Base-by-base conservation (phyloP, 2,888 invertebrate genomes). In the Nebria salina region DNA sequence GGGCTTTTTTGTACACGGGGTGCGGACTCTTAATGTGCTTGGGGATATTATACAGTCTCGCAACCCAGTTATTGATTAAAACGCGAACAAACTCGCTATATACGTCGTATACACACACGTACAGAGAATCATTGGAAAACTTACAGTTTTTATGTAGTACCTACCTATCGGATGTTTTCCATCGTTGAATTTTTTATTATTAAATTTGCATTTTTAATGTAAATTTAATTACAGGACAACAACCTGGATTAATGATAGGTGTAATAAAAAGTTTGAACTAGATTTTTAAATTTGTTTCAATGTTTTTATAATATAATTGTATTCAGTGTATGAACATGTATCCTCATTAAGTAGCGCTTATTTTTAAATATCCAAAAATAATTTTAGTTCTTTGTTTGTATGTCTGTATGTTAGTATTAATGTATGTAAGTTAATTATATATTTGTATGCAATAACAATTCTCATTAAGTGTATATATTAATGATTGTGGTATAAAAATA, bases 31-130 rank as follows among this genome's bases (percentile, higher is more conserved):
- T 70, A 70, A 70, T 70, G 70, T 34, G 70, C 70, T 70, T 11
- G 13, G 70, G 70, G 70, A 70, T 70, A 70, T 70, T 70, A 70
- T 70, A 70, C 70, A 25, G 70, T 70, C 70, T 70, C 70, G 66
- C 66, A 11, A 70, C 70, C 25, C 11, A 20, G 26, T 70, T 70
- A 70, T 70, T 70, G 70, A 70, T 70, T 34, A 70, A 25, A 70
- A 20, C 20, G 66, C 70, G 13, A 54, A 54, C 4, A 3, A 54
- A 54, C 13, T 54, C 54, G 7, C 13, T 11, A 8, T 54, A 54
- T 54, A 20, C 20, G 20, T 20, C 20, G 43, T 9, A 43, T 9
- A 43, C 43, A 6, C 43, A 70, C 34, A 11, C 4, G 9, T 25
- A 70, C 34, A 70, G 7, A 25, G 34, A 20, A 11, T 70, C 68